Evolutionary conservation across 2,888 invertebrate species (phyloP).

Genomic region (Zhengitettix transpicula): DNA sequence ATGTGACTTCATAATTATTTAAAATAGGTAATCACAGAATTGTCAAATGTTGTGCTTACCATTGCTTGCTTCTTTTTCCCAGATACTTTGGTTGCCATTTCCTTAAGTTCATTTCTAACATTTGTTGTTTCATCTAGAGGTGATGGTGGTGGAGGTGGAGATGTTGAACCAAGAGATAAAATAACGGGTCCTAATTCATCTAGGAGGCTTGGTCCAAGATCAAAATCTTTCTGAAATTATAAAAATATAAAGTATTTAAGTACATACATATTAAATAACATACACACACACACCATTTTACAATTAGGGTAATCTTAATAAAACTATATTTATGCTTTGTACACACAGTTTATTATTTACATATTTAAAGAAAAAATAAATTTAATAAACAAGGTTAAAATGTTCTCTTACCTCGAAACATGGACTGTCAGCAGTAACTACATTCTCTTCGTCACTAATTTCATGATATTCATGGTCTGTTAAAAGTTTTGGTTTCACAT

Average conservation of each 20-base stretch:
- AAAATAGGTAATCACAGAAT: no score
- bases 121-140: constrained; percentile 37
- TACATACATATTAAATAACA: no score
- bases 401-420: constrained; percentile 24
- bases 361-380: no score
- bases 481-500: constrained; percentile 23
- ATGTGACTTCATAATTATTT: no score
- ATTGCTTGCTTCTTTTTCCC: constrained; percentile 31
- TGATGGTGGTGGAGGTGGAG: constrained; percentile 22
- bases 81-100: constrained; percentile 34
- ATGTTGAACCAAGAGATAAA: constrained; percentile 30
- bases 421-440: constrained; percentile 25
- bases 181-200: constrained; percentile 86
- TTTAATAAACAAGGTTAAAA: neutral
- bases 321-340: no score
- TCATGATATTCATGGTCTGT: constrained; percentile 66
- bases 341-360: no score
- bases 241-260: neutral
- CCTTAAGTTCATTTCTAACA: constrained; percentile 50
- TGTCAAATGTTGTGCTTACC: constrained; percentile 21
- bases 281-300: no score
- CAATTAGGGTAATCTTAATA: no score
- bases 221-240: constrained; percentile 29
- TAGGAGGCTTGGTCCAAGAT: constrained; percentile 76
- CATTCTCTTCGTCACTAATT: constrained; percentile 62